Evolutionary conservation across 2,888 invertebrate genomes (phyloP), one percentile per base, ranked within the genome.

Genomic region (Camponotus fellah): DNA sequence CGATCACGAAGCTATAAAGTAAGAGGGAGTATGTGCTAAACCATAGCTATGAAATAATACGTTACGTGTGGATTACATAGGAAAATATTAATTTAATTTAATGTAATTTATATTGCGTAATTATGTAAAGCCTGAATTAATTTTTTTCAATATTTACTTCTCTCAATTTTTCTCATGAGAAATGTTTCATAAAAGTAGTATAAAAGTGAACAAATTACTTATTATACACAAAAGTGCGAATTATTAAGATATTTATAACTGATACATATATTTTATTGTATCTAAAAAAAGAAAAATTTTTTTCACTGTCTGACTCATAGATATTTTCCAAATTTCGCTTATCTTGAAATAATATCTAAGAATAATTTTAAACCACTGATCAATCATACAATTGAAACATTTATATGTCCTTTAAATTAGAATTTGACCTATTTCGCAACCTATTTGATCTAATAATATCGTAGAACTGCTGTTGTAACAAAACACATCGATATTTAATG

Each of bases 391-490:
- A 71, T 46, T 71, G 26, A 56, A 71, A 68, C 21, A 9, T 34
- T 17, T 26, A 46, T 34, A 40, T 58, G 32, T 17, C 34, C 14
- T 71, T 79, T 46, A 71, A 65, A 60, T 77, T 68, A 68, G 12
- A 43, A 32, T 21, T 72, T 80, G 46, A 80, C 26, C 37, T 60
- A 37, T 60, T 46, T 60, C 26, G 46, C 79, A 34, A 37, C 60
- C 37, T 26, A 26, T 26, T 72, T 49, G 60, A 80, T 60, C 79
- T 72, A 80, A 72, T 72, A 72, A 71, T 60, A 37, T 32, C 32
- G 12, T 46, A 43, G 9, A 49, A 49, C 4, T 72, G 46, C 12
- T 46, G 26, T 37, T 43, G 12, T 32, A 60, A 53, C 8, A 17
- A 71, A 56, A 26, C 53, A 17, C 26, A 12, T 10, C 21, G 10